Base-by-base conservation (phyloP, 2,888 invertebrate genomes). In the Scrobipalpa costella region DNA sequence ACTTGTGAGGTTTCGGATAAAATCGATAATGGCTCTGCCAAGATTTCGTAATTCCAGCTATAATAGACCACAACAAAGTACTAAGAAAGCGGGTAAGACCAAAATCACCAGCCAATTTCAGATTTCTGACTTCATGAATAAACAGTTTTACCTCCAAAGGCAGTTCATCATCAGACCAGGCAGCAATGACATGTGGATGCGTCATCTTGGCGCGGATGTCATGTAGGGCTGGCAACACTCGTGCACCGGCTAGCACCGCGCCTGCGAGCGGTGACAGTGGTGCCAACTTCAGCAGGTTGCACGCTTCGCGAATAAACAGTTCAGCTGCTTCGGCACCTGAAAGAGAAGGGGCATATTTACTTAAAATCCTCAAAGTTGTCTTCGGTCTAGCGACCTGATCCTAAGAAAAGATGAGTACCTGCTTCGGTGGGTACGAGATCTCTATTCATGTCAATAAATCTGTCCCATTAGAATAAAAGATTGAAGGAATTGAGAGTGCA, bases 151-250 rank as follows among this genome's bases (percentile, higher is more conserved):
- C 90, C 86, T 90, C 90, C 0, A 98, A 96, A 3, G 99, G 99
- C 78, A 99, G 93, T 92, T 99, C 99, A 83, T 99, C 99, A 79
- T 97, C 96, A 75, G 95, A 96, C 98, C 99, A 99, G 74, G 99
- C 98, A 62, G 97, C 97, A 61, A 97, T 94, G 57, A 98, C 98
- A 77, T 92, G 90, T 66, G 92, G 92, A 66, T 92, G 90, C 67
- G 90, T 79, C 90, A 92, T 91, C 79, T 92, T 92, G 71, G 88
- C 83, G 66, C 90, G 80, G 70, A 99, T 97, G 88, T 98, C 98
- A 66, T 99, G 93, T 66, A 99, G 92, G 50, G 98, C 98, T 17
- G 99, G 99, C 74, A 99, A 92, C 57, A 99, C 98, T 38, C 95
- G 95, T 77, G 97, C 97, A 57, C 99, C 99, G 33, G 98, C 98